These are phyloP conservation scores for Aviceda subcristata DNA, from an alignment of 2,113 vertebrate species.

Conservation along the genomic window DNA sequence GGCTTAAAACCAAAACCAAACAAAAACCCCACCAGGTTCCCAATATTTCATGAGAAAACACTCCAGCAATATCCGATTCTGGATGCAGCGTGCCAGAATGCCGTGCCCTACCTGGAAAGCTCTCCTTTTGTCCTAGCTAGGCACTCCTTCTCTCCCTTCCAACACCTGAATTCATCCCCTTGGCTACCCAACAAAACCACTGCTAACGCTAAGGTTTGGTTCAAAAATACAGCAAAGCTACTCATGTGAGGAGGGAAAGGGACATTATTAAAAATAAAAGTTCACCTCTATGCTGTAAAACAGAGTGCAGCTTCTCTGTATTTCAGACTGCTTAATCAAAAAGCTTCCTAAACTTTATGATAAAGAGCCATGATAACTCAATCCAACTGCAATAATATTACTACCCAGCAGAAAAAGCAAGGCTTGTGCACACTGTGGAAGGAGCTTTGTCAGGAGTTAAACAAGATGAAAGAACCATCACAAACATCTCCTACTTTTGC, in stretches of 20 bases:
- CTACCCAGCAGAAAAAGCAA: neutral
- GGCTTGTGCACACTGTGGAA: neutral
- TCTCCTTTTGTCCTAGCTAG: neutral
- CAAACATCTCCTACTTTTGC: neutral
- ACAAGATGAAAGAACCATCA: neutral
- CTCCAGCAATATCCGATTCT: accelerated
- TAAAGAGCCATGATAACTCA: neutral
- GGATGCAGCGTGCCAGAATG: neutral
- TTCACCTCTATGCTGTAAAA: neutral
- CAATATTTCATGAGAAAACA: neutral
- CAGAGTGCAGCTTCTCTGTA: neutral
- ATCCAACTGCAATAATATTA: neutral
- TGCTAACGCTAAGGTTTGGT: neutral
- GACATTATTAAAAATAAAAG: neutral
- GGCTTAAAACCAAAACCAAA: neutral
- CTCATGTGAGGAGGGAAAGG: neutral
- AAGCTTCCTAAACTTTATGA: neutral
- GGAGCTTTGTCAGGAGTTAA: neutral
- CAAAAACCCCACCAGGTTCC: neutral
- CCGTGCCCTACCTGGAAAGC: neutral
- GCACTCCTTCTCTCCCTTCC: neutral
- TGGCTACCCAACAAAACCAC: neutral
- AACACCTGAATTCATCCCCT: neutral
- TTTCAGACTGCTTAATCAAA: neutral
- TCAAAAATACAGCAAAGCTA: neutral